Evolutionary conservation across 2,113 vertebrate species (phyloP), one percentile per base, ranked within the genome.

Genomic region (Sylvia atricapilla): DNA sequence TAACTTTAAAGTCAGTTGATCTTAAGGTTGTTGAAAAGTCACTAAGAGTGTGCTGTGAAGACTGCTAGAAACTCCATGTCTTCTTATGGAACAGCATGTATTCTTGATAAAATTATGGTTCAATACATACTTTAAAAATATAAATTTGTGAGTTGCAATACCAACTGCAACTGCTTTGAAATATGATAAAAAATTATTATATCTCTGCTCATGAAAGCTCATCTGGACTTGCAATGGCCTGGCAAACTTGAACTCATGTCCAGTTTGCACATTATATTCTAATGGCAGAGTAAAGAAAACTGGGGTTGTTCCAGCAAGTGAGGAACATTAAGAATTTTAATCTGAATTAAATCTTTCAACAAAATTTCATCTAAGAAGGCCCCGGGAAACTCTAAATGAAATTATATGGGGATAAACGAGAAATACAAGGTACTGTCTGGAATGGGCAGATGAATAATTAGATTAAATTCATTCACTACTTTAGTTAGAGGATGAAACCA

Each of bases 1-100:
- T 91, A 60, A 76, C 90, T 96, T 95, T 60, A 50, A 82, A 81
- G 77, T 92, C 81, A 53, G 30, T 83, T 85, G 62, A 50, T 93
- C 68, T 78, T 86, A 35, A 63, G 30, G 69, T 84, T 90, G 67
- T 93, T 95, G 88, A 60, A 72, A 69, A 88, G 68, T 64, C 5
- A 2, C 41, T 60, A 87, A 56, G 44, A 49, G 25, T 9, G 4
- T 89, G n/a, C 31, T 89, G 3, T 69, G 59, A 73, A 69, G 79
- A 50, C 53, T 90, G 41, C 67, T 83, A 11, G 58, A 76, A 93
- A 52, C n/a, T 31, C 4, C 13, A 8, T 58, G n/a, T 23, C 23
- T 49, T 89, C 60, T 28, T 85, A 58, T 84, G 47, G 46, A 84
- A 31, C 56, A 84, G 68, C 47, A 17, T 91, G 3, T 25, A 7